Evolutionary conservation across 2,797 vertebrate species (phyloP), one percentile per base, ranked within the genome.

Genomic region (Percopsis omiscomaycus): DNA sequence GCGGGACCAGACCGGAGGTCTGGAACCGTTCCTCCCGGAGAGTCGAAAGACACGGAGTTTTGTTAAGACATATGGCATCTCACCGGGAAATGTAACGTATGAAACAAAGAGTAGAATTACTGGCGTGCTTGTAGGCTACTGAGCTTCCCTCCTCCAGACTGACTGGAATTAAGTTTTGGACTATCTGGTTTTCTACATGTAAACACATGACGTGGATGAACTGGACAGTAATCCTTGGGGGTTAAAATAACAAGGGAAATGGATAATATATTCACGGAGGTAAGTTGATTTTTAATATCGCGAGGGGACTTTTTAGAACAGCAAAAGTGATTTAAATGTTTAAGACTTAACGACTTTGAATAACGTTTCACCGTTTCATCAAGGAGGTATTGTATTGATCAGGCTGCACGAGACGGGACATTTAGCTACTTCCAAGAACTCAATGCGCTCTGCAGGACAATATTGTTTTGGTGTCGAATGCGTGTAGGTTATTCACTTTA

Each of bases 261-360:
- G 94, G 94, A 94, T 59, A 93, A 89, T 75, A 95, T 94, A 91
- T 94, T 95, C 80, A 87, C 91, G 0, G 93, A 94, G 94, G 94
- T 95, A 87, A 93, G 92, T 71, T 51, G 28, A 30, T 16, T 55
- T 14, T 60, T 28, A 56, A 42, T 42, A 42, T 42, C 37, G 37
- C 37, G 37, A 42, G 37, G 37, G 37, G 8, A 42, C 6, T 42
- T 10, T 42, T 42, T 42, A 9, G 37, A 42, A 42, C 37, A 42
- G 37, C 37, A 42, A 42, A 42, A 42, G 37, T 42, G 9, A 10
- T 42, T 42, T 6, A 42, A 9, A 42, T 42, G 37, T 42, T 42
- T 42, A 9, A 42, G 5, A 42, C 37, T 9, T 8, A 42, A 42
- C 37, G 6, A 37, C 32, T 37, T 37, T 37, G 4, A 42, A 42